Base-by-base conservation (phyloP, 2,797 vertebrate genomes). In the Sorex maritimensis region DNA sequence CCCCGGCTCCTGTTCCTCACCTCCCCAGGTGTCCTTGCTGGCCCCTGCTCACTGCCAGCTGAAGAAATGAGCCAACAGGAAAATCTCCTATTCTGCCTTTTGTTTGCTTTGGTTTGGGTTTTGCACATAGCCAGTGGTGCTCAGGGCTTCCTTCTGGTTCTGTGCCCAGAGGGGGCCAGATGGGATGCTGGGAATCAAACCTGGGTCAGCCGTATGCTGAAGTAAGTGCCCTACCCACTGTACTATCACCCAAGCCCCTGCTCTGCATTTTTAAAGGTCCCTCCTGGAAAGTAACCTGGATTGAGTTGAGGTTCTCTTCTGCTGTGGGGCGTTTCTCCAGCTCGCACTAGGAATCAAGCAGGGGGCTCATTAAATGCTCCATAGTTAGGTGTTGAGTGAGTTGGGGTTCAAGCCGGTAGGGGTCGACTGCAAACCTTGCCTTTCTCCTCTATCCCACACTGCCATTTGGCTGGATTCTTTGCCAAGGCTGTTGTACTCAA, bases 321-420 rank as follows among this genome's bases (percentile, higher is more conserved):
- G 49, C 46, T 23, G 2, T 10, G 68, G 55, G 30, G 79, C 12
- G 0, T 58, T 13, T n/a, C 23, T 2, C 12, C 68, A 90, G 71
- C 19, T 46, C 6, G 0, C 0, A 0, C 11, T 14, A 2, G 4
- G 24, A 63, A 46, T 49, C 30, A 65, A 52, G 46, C n/a, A 34
- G 14, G n/a, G 38, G 30, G 78, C 38, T 26, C 49, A 3, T 0
- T 49, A 26, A 26, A 24, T 34, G 21, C 28, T 75, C n/a, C 11
- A 0, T 30, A 61, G 83, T 6, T n/a, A 61, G 52, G 65, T 55
- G 9, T 1, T n/a, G 0, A n/a, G 4, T 34, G 30, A 68, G 61
- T 8, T 55, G 3, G 0, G 23, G 23, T 28, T 17, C 38, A 23
- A 26, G 34, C 52, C 17, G 9, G 34, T 2, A 14, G 8, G 17